A percentile compares a stretch with the other conserved stretches of the same genome.
phyloP scores from a whole-genome alignment of 2,797 vertebrate species.

The Ceryle rudis region DNA sequence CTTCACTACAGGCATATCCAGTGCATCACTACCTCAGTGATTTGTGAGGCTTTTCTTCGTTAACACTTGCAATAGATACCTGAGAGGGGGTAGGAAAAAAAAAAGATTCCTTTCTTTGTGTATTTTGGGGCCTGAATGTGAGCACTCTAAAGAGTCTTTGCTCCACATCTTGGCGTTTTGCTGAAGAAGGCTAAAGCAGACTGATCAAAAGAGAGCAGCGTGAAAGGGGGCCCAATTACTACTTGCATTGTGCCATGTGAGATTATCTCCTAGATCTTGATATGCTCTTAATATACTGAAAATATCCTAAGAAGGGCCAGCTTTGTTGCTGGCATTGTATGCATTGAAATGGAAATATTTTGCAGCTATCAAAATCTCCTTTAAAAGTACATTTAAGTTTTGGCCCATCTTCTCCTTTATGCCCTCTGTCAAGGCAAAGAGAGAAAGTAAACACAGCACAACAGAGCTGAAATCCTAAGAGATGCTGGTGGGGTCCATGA shows the following conservation, averaged over 20 bases:
- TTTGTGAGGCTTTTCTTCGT: not conserved
- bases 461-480: not conserved
- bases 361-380: not conserved
- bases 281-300: not conserved
- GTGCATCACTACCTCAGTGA: not conserved
- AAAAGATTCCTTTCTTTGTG: conserved; percentile 2
- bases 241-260: not conserved
- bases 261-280: not conserved
- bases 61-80: not conserved
- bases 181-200: conserved; percentile 25
- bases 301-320: not conserved
- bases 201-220: conserved; percentile 18
- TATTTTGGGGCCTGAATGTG: not conserved
- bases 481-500: not conserved
- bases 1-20: rapidly evolving
- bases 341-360: not conserved
- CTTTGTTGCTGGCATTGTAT: not conserved
- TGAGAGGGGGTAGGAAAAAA: not conserved
- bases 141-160: conserved; percentile 34
- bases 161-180: conserved; percentile 44
- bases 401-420: not conserved
- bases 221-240: conserved; percentile 53
- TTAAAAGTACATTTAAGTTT: not conserved
- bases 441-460: not conserved
- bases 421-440: rapidly evolving